phyloP scores from a whole-genome alignment of 2,797 vertebrate genomes.

The Dendrocincla fuliginosa region DNA sequence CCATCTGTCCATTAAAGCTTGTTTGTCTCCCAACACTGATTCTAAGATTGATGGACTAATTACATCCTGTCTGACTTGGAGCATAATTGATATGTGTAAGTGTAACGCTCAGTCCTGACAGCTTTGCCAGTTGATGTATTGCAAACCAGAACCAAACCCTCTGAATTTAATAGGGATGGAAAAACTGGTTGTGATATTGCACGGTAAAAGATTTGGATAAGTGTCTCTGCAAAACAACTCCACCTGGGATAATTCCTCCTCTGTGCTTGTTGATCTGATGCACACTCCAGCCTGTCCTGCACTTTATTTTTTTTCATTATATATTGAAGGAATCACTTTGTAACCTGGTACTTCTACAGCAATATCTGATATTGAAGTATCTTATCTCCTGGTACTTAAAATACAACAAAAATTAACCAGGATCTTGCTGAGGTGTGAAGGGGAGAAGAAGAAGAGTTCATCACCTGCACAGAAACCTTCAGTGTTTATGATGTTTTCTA shows the following conservation, averaged over 20 bases:
- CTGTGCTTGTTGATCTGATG: neutral
- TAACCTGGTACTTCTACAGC: neutral
- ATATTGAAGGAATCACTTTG: neutral
- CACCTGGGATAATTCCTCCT: neutral
- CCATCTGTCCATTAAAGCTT: neutral
- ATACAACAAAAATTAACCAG: neutral
- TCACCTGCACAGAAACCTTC: neutral
- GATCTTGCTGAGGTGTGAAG: neutral
- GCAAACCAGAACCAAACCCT: slow-evolving; percentile 51
- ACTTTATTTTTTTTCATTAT: neutral
- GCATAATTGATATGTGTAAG: slow-evolving; percentile 6
- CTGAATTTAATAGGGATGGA: neutral
- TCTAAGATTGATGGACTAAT: slow-evolving; percentile 43
- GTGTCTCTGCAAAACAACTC: neutral
- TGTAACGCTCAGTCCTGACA: neutral
- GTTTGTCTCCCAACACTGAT: slow-evolving; percentile 34
- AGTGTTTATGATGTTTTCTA: neutral
- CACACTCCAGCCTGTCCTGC: neutral
- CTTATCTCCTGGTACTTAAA: neutral
- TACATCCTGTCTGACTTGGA: slow-evolving; percentile 23
- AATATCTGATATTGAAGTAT: neutral
- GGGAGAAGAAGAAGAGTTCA: neutral
- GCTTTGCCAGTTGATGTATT: neutral
- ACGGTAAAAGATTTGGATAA: neutral
- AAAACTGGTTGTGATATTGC: slow-evolving; percentile 42